These are phyloP conservation scores for Eugnorisma glareosa DNA, from an alignment of 2,888 invertebrate species.

Conservation along the genomic window DNA sequence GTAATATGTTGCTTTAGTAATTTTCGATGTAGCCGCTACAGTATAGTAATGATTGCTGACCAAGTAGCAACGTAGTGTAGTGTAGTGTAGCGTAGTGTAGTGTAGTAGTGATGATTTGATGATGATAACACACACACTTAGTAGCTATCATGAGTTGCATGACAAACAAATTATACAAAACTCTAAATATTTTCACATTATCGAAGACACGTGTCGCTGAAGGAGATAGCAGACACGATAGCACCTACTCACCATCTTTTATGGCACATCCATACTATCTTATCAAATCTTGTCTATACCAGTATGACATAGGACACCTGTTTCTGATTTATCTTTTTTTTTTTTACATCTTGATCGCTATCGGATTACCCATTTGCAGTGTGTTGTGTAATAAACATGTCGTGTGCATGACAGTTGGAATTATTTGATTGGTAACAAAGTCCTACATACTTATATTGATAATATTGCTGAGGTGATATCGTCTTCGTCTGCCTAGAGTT, in stretches of 20 bases:
- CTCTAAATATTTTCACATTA: not conserved
- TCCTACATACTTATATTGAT: no score
- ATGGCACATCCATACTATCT: constrained; percentile 4
- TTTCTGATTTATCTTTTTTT: not conserved
- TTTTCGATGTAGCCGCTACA: no score
- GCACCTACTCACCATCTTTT: not conserved
- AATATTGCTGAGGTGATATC: no score
- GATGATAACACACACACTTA: not conserved
- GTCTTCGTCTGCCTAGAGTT: no score
- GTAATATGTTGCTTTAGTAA: no score
- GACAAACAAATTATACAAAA: not conserved
- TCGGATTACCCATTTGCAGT: not conserved
- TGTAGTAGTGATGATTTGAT: not conserved
- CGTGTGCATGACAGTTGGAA: not conserved
- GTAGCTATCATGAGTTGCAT: not conserved
- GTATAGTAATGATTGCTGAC: no score
- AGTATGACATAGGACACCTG: constrained; percentile 13
- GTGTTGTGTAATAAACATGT: not conserved
- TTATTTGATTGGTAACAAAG: not conserved
- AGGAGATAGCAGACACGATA: constrained; percentile 2
- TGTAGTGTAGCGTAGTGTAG: no score
- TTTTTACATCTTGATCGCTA: constrained; percentile 1
- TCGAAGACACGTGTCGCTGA: not conserved
- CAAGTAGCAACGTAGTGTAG: not conserved
- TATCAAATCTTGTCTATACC: not conserved